Evolutionary conservation across 2,797 vertebrate species (phyloP), one percentile per base, ranked within the genome.

Genomic region (Australoheros facetus): DNA sequence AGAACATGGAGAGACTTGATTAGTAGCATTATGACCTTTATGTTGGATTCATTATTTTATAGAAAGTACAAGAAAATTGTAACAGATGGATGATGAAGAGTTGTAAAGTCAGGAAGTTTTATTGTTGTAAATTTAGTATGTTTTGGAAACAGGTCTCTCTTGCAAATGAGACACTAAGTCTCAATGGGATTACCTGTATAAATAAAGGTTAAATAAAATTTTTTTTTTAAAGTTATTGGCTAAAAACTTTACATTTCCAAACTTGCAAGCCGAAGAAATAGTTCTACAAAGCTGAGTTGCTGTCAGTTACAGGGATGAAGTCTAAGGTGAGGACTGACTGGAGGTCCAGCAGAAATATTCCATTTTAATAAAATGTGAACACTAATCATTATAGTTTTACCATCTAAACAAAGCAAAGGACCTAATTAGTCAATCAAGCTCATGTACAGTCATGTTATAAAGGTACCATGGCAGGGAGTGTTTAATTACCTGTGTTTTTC

Each of bases 401-500:
- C n/a, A 7, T 56, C 28, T 48, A 66, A 48, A 48, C 23, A 26
- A 12, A 71, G 55, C 13, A 16, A 12, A 82, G 7, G 17, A 13
- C 77, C 16, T 48, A 8, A 30, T 73, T 13, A 71, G 0, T 7
- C 16, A 17, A 4, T n/a, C 51, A n/a, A 53, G 8, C 42, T 64
- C 9, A 45, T 17, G 26, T 66, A 28, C 23, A 28, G 8, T 26
- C 39, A 66, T n/a, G 42, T 45, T 69, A 13, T 69, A n/a, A 75
- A 77, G 34, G 26, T 66, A 9, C 9, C 32, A 11, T 16, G 26
- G 45, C 17, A 14, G 48, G 16, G 10, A 72, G 42, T 56, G 19
- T 71, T 73, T 74, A 7, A 73, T 71, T 53, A 70, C 59, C 59
- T 56, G 10, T 79, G 19, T 77, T 77, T 70, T 10, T 19, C 73